phyloP scores from a whole-genome alignment of 2,797 vertebrate species.

The Otus scops region DNA sequence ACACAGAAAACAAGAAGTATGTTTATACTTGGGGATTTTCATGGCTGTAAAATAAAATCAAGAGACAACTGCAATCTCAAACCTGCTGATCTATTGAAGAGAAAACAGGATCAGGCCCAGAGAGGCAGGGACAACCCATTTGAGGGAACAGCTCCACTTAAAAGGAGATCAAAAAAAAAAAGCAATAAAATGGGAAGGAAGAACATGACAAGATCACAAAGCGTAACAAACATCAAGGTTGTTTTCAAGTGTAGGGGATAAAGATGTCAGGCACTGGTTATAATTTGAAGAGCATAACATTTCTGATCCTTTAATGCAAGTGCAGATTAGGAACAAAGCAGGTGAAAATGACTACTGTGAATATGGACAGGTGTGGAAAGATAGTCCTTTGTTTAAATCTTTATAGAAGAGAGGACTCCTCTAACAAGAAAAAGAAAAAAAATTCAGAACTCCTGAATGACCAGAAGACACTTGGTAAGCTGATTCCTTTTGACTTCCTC shows the following conservation, averaged over 20 bases:
- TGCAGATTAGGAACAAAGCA: not conserved
- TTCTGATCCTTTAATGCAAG: not conserved
- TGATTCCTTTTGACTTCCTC: not conserved
- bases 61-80: not conserved
- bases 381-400: not conserved
- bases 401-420: not conserved
- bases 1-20: not conserved
- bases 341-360: not conserved
- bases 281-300: not conserved
- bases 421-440: not conserved
- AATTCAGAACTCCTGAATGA: not conserved
- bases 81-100: not conserved
- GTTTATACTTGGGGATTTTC: not conserved
- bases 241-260: not conserved
- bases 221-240: not conserved
- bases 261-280: not conserved
- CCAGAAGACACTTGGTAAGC: not conserved
- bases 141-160: not conserved
- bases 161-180: not conserved
- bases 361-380: not conserved
- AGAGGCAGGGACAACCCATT: not conserved
- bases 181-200: not conserved
- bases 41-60: not conserved
- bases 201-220: not conserved
- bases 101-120: not conserved